Base-by-base conservation (phyloP, 2,888 invertebrate genomes). In the Luffia ferchaultella region DNA sequence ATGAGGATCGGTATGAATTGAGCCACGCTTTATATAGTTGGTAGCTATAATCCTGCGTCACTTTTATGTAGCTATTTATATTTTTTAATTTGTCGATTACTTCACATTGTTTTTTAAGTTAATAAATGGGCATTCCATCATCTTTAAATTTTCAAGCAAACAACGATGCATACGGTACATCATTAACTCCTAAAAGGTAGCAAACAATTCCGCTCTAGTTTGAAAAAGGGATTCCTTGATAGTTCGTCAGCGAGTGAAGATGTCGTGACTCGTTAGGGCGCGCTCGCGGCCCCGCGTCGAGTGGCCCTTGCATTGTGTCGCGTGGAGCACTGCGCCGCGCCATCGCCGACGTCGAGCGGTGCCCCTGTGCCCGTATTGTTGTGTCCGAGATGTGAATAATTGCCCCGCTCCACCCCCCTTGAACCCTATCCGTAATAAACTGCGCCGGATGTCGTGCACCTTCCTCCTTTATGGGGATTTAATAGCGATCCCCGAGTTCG, bases 381-480 rank as follows among this genome's bases (percentile, higher is more conserved):
- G 76, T 78, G 80, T 80, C 80, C 80, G 75, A 79, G 79, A 76
- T 75, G 73, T 71, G 71, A 74, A 73, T 82, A 83, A 83, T 83
- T 82, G 80, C 80, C 79, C 71, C 73, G 62, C 42, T 48, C 50
- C 49, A 49, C 45, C 17, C 46, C 42, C 50, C 52, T 12, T 46
- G 42, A 18, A 52, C 53, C 47, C 58, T 41, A 42, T 16, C 43
- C 56, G 61, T 71, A 72, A 75, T 76, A 73, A 73, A 76, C 70
- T 42, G 46, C 42, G 63, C 60, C 64, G 68, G 61, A 66, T 67
- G 68, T 68, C 66, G 50, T 42, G 43, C 42, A 67, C 67, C 62
- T 53, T 44, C 63, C 65, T 68, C 67, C 67, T 73, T 74, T 65
- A 75, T 75, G 74, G 68, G 72, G 68, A 68, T 71, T 74, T 74